A percentile compares a stretch with the other conserved stretches of the same genome.
Conservation (phyloP, 2,888 invertebrate genomes). For the Spilarctia lutea region DNA sequence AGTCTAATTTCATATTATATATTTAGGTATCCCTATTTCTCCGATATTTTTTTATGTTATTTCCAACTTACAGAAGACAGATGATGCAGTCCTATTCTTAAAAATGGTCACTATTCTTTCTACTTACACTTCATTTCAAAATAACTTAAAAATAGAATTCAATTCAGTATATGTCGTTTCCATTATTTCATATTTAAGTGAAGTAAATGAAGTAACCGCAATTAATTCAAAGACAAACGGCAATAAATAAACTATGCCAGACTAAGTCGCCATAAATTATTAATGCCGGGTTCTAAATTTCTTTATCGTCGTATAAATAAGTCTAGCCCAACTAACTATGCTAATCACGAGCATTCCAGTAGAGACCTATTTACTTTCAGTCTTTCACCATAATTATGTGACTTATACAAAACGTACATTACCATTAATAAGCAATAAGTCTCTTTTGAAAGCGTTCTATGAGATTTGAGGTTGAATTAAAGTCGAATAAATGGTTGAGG, state of each 20-base stretch:
- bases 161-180: neutral
- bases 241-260: conserved; percentile 46
- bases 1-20: no score
- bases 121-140: neutral
- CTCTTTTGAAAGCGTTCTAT: neutral
- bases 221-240: conserved; percentile 32
- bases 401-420: neutral
- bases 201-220: conserved; percentile 35
- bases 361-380: conserved; percentile 12
- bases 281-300: conserved; percentile 47
- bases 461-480: neutral
- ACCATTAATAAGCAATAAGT: neutral
- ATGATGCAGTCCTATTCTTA: neutral
- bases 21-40: no score
- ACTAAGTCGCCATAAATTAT: conserved; percentile 38
- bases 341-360: conserved; percentile 27
- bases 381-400: neutral
- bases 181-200: conserved; percentile 30
- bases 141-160: neutral
- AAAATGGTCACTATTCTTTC: neutral
- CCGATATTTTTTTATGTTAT: no score
- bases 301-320: conserved; percentile 42
- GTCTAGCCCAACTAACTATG: conserved; percentile 40
- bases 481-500: neutral
- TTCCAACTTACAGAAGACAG: neutral